A percentile compares a stretch with the other conserved stretches of the same genome.
Conservation (phyloP, 2,888 invertebrate species). For the Odontocerum albicorne region DNA sequence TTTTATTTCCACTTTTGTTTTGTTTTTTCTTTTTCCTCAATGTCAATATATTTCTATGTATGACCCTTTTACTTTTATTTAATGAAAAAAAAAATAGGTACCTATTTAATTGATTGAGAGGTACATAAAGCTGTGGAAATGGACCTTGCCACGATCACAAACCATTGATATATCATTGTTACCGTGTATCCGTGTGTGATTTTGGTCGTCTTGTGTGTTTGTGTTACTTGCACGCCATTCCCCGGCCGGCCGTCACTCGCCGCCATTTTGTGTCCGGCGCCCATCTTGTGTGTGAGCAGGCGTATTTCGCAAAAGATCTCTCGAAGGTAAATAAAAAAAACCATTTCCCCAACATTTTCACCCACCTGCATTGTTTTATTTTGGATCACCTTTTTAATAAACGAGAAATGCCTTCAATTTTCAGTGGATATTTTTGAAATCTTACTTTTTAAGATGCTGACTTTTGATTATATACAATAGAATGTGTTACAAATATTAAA, state of each 20-base stretch:
- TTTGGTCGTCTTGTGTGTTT: conserved; percentile 47
- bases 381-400: not conserved
- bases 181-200: conserved; percentile 26
- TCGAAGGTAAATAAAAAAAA: conserved; percentile 88
- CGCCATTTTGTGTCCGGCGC: conserved; percentile 22
- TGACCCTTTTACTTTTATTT: too few species aligned
- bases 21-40: not conserved
- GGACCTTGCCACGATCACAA: not conserved
- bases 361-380: not conserved
- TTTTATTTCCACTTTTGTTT: not conserved
- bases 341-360: not conserved
- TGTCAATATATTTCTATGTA: too few species aligned
- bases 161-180: conserved; percentile 11
- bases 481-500: too few species aligned
- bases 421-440: not conserved
- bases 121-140: not conserved
- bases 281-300: conserved; percentile 59
- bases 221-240: conserved; percentile 59
- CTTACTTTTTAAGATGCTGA: not conserved
- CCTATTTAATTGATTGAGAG: not conserved
- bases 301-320: conserved; percentile 96
- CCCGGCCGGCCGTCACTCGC: conserved; percentile 26
- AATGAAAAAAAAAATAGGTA: too few species aligned
- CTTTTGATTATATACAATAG: conserved; percentile 1
- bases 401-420: not conserved